Conservation (phyloP, 2,888 invertebrate genomes). For the Leptopilina drosophilae region DNA sequence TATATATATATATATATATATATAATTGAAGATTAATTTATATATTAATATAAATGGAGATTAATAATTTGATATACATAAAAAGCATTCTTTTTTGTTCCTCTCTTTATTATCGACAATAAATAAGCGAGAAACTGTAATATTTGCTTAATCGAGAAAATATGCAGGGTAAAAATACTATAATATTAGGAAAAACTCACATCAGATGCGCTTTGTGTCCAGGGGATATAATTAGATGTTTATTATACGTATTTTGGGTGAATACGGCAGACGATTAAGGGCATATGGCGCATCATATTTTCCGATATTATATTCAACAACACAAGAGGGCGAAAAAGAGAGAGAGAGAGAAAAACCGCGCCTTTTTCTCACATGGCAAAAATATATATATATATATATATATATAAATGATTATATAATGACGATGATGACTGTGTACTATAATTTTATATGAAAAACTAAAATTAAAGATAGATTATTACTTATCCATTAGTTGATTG, state of each 20-base stretch:
- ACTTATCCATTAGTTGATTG: not conserved
- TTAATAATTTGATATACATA: too few species aligned
- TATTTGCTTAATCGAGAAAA: conserved; percentile 31
- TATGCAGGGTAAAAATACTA: conserved; percentile 3
- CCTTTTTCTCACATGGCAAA: not conserved
- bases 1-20: too few species aligned
- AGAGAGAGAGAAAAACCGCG: not conserved
- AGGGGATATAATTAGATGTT: conserved; percentile 37
- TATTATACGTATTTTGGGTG: conserved; percentile 32
- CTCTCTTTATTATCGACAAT: conserved; percentile 13
- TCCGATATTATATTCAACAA: not conserved
- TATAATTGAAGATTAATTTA: too few species aligned
- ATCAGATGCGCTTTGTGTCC: conserved; percentile 30
- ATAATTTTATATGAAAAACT: not conserved
- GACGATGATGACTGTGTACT: not conserved
- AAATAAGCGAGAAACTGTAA: conserved; percentile 18
- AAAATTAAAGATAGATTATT: conserved; percentile 27
- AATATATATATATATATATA: too few species aligned
- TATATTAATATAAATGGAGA: too few species aligned
- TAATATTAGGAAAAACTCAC: conserved; percentile 17
- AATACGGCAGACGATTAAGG: conserved; percentile 30
- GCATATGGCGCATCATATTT: conserved; percentile 35
- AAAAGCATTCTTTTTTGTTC: not conserved
- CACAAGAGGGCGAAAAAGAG: too few species aligned
- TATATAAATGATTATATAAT: not conserved